Evolutionary conservation across 2,888 invertebrate genomes (phyloP).

Genomic region (Ethmia dodecea): DNA sequence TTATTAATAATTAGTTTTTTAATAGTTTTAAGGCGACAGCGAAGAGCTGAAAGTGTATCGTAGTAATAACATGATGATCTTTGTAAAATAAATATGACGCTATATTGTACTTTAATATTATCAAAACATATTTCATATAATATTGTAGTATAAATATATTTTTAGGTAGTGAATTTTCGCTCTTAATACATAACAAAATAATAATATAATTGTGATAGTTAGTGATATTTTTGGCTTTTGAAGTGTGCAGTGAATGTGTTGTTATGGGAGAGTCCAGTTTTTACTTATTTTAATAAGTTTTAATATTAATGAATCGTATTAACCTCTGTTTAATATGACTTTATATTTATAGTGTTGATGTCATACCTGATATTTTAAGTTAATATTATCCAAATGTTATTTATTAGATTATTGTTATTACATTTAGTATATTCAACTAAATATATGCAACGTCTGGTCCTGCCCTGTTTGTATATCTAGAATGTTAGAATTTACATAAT

Average conservation of each 20-base stretch:
- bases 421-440: too few species aligned
- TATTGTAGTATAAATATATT: conserved; percentile 23
- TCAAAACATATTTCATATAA: conserved; percentile 11
- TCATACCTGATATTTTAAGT: too few species aligned
- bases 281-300: background rate
- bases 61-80: conserved; percentile 58
- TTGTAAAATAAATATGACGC: conserved; percentile 39
- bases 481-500: conserved; percentile 16
- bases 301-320: background rate
- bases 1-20: conserved; percentile 11
- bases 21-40: conserved; percentile 32
- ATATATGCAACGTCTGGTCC: conserved; percentile 24
- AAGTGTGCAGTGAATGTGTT: background rate
- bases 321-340: too few species aligned
- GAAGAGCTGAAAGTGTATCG: conserved; percentile 56
- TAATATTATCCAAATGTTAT: too few species aligned
- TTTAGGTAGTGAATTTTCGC: conserved; percentile 28
- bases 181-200: conserved; percentile 22
- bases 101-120: conserved; percentile 16
- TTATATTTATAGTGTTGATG: too few species aligned
- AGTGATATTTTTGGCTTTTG: conserved; percentile 53
- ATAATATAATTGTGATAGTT: conserved; percentile 46
- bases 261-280: background rate
- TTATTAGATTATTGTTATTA: too few species aligned
- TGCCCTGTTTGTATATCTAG: conserved; percentile 23